Base-by-base conservation (phyloP, 1,140 invertebrate species). In the Glossosoma conforme region DNA sequence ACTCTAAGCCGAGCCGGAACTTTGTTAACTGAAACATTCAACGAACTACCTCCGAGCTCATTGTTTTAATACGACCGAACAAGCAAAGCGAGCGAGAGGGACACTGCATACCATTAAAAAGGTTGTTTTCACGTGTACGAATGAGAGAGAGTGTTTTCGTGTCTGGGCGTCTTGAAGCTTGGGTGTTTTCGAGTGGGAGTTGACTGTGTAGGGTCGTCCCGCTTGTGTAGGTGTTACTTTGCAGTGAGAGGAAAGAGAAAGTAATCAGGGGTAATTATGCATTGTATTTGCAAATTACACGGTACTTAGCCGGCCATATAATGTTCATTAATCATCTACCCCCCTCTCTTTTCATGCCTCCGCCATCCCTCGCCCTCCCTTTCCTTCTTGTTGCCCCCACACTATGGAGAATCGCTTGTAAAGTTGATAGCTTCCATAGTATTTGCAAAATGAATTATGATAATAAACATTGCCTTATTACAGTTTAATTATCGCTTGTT, bases 251-350 rank as follows among this genome's bases (percentile, higher is more conserved):
- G 40, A 50, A 40, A 50, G 48, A 50, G 48, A 50, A 25, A 50
- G 48, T 50, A 50, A 50, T 50, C 52, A 49, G 62, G 64, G 69
- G 69, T 74, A 75, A 75, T 75, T 74, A 75, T 72, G 72, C 69
- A 65, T 74, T 70, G 72, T 74, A 58, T 75, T 75, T 75, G 72
- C 72, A 75, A 74, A 75, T 75, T 75, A 75, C 72, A 75, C 68
- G 72, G 72, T 73, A 75, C 72, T 75, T 75, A 75, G 73, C 70
- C 70, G 70, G 66, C 70, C 72, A 75, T 75, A 74, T 73, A 75
- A 74, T 71, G 65, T 61, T 69, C 70, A 72, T 75, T 75, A 75
- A 75, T 75, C 72, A 75, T 64, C 43, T 55, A 60, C 52, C 51
- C 10, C 43, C 32, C 43, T 20, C 10, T 6, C 25, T 9, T 15